These are phyloP conservation scores for Chromobotia macracanthus DNA, from an alignment of 2,797 vertebrate genomes.

Conservation along the genomic window DNA sequence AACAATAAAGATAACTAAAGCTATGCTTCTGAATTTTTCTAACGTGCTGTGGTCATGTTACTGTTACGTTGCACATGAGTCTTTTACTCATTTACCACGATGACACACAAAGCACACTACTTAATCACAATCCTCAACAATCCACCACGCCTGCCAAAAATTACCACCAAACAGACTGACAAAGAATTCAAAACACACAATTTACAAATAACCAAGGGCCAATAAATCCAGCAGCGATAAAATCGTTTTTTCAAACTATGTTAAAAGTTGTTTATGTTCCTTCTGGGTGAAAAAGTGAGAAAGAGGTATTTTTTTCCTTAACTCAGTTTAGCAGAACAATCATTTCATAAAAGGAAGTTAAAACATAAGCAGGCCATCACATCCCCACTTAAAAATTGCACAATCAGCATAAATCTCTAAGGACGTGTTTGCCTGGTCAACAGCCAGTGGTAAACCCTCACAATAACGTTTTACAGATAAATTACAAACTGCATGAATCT, in stretches of 20 bases:
- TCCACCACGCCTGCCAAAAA: constrained; percentile 19
- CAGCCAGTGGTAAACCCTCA: no score
- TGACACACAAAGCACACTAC: constrained; percentile 11
- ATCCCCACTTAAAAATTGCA: neutral
- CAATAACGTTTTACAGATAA: neutral
- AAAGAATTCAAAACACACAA: constrained; percentile 21
- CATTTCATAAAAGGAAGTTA: constrained; percentile 12
- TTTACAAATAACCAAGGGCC: constrained; percentile 29
- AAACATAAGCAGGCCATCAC: neutral
- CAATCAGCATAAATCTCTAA: constrained; percentile 23
- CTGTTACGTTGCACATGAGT: neutral
- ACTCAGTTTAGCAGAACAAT: neutral
- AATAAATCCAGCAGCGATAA: constrained; percentile 24
- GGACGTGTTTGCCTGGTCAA: constrained; percentile 11
- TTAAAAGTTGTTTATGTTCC: constrained; percentile 16
- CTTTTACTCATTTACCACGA: constrained; percentile 8
- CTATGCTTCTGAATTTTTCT: constrained; percentile 1
- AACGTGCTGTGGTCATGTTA: neutral
- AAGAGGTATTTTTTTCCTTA: neutral
- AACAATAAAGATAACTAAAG: constrained; percentile 20
- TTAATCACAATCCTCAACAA: constrained; percentile 28
- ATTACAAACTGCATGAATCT: neutral
- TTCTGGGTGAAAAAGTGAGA: constrained; percentile 1
- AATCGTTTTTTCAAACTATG: constrained; percentile 4
- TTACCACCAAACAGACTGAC: constrained; percentile 17